Base-by-base conservation (phyloP, 2,888 invertebrate genomes). In the Epirrhoe tristata region DNA sequence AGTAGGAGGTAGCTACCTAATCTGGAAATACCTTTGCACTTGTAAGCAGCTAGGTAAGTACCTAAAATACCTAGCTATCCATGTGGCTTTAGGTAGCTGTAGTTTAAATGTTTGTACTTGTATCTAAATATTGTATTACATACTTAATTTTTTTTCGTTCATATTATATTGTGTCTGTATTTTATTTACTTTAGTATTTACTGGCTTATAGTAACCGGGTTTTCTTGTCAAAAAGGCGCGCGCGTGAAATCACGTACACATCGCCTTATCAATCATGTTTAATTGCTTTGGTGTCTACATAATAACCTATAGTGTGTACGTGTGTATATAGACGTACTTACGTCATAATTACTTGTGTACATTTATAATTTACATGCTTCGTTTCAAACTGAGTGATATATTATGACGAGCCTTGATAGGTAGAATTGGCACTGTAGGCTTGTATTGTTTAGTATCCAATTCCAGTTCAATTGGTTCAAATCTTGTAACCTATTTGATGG, bases 231-330 rank as follows among this genome's bases (percentile, higher is more conserved):
- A 68, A 60, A 63, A 68, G 68, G 55, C 68, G 57, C 39, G 58
- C 68, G 74, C 64, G 63, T 67, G 52, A 43, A 83, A 89, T 89
- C 89, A 91, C 88, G 90, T 91, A 90, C 85, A 83, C 89, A 84
- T 84, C 74, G 80, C 75, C 80, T 87, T 90, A 90, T 90, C 89
- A 73, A 78, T 74, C 72, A 60, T 76, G 74, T 77, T 72, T 78
- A 77, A 80, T 80, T 78, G 77, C 75, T 77, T 80, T 65, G 71
- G 71, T 51, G 53, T 63, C 60, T 64, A 65, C 48, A 48, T 50
- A 50, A 50, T 51, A 62, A 66, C 55, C 62, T 58, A 43, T 43
- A 66, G 43, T 52, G 43, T 60, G 53, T 34, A n/a, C n/a, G n/a
- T n/a, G n/a, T n/a, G n/a, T n/a, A n/a, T n/a, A n/a, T n/a, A n/a